Evolutionary conservation across 2,113 vertebrate species (phyloP), one percentile per base, ranked within the genome.

Genomic region (human): DNA sequence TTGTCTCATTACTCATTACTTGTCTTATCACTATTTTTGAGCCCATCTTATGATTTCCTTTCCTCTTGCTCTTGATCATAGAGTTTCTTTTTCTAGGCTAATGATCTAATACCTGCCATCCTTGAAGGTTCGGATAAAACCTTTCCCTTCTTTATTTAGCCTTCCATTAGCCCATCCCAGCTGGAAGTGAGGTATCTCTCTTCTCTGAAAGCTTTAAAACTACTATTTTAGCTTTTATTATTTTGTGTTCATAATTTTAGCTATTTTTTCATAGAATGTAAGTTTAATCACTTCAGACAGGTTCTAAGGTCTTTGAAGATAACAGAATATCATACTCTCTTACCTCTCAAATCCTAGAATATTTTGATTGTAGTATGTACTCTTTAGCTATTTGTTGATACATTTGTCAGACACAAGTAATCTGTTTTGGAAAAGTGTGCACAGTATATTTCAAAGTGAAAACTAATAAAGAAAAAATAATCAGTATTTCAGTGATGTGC

Each of bases 231-330:
- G 79, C 61, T 80, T 95, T 86, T 94, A 76, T 76, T 94, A 93
- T 73, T 95, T 88, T 86, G 89, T 97, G 82, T 57, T 91, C 59
- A 23, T 89, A 94, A 96, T 95, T 95, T 97, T 96, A 93, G 72
- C 89, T 80, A 1, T 76, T 83, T 96, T 96, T 95, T 94, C 73
- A 68, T 84, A 72, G 68, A 80, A 87, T 43, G 16, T 59, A 79
- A 94, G 38, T 95, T 83, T 90, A 91, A 89, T 96, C 70, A 93
- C 75, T 50, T 90, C 27, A 92, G 87, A 64, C 16, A 94, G 64
- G 25, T 48, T 82, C 57, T 87, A 50, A 66, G 17, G 23, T 76
- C 52, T 94, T 97, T 97, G 91, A 89, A 86, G 76, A 85, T 73
- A 94, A 83, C 16, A 96, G 76, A 40, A 75, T 66, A 82, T 85